Evolutionary conservation across 1,140 invertebrate genomes (phyloP).

Genomic region (Heliconius nattereri): DNA sequence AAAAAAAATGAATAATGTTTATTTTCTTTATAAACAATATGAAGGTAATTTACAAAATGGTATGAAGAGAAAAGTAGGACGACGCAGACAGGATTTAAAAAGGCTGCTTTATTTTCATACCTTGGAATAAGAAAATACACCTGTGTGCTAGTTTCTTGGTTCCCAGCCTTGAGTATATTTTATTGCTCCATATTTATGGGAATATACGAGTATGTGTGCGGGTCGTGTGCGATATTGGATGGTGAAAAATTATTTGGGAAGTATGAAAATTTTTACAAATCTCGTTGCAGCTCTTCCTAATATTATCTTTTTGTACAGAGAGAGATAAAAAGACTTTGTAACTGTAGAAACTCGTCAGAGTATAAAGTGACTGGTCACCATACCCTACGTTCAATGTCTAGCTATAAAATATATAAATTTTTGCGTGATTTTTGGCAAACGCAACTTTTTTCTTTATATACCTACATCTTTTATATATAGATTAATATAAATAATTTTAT

Average conservation of each 20-base stretch:
- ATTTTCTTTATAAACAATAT: constrained; percentile 13
- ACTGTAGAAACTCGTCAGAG: too few species aligned
- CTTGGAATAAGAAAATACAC: constrained; percentile 13
- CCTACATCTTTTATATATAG: background rate
- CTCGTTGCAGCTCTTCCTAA: background rate
- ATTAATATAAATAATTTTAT: too few species aligned
- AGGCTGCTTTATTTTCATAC: constrained; percentile 15
- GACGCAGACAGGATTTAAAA: constrained; percentile 14
- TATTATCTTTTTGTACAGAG: background rate
- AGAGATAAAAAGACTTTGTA: too few species aligned
- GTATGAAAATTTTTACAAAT: background rate
- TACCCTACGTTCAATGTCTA: background rate
- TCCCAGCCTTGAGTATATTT: constrained; percentile 10
- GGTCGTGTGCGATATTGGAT: background rate
- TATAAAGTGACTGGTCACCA: background rate
- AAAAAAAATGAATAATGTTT: background rate
- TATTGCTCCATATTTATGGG: constrained; percentile 8
- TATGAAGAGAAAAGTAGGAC: constrained; percentile 9
- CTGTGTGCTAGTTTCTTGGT: constrained; percentile 8
- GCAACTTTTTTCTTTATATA: too few species aligned
- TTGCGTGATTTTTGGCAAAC: too few species aligned
- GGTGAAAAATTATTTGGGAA: background rate
- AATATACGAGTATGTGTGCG: background rate
- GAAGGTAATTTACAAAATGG: constrained; percentile 9
- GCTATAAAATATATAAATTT: too few species aligned